Evolutionary conservation across 2,113 vertebrate species (phyloP), one percentile per base, ranked within the genome.

Genomic region (Urocynchramus pylzowi): DNA sequence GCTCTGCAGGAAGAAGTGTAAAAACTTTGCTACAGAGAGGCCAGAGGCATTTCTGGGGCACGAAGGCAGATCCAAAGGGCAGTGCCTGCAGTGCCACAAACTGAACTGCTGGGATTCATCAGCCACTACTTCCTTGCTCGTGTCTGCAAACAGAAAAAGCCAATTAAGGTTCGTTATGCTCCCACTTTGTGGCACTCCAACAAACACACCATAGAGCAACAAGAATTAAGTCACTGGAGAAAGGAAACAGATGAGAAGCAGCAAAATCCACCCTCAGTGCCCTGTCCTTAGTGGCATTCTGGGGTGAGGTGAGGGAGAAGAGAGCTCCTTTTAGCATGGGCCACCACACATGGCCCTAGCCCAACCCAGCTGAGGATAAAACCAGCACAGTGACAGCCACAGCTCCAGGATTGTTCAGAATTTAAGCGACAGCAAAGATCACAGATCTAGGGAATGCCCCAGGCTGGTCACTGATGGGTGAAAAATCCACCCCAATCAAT

Each of bases 111-210:
- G 81, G 84, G n/a, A 79, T 75, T 56, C 16, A 8, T 24, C 84
- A 84, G 24, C 61, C 90, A 50, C 39, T n/a, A 7, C 63, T 71
- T 74, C 85, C 70, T n/a, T 28, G n/a, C 33, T 69, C 23, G 2
- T 60, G 71, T 41, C 92, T 45, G 73, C 37, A 71, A 83, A 85
- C 67, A 90, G 50, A 78, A 91, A 80, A 53, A 26, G 60, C 27
- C 7, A 4, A 59, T 70, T 50, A 70, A 3, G 3, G 59, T 57
- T 61, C 49, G 23, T 26, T 84, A 54, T 0, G 0, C 73, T 74
- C 35, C 63, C 50, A 80, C 42, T 83, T 24, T 8, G 68, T 52
- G 35, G 45, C 50, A 50, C 77, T 69, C 16, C 59, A 73, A 65
- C 50, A 54, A 10, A 50, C 2, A 61, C n/a, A 77, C 18, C 41